phyloP scores from a whole-genome alignment of 2,888 invertebrate species.

The Nephrotoma flavescens region DNA sequence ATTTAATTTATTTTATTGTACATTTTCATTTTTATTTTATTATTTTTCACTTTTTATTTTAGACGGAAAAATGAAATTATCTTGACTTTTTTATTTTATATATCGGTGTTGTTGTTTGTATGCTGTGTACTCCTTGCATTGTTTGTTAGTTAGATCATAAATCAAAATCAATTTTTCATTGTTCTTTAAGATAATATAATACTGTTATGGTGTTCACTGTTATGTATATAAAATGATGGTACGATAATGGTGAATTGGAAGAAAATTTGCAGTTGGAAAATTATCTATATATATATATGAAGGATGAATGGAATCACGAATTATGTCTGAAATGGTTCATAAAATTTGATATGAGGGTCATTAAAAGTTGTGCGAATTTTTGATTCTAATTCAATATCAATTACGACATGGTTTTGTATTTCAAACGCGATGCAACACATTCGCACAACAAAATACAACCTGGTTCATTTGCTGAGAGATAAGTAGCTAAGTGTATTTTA shows the following conservation, averaged over 20 bases:
- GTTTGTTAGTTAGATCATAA: background rate
- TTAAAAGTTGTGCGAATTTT: background rate
- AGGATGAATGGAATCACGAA: background rate
- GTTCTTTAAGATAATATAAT: background rate
- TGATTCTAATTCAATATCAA: background rate
- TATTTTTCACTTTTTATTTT: background rate
- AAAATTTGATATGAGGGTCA: background rate
- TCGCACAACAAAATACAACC: too few species aligned
- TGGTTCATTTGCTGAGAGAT: too few species aligned
- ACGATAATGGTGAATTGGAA: background rate
- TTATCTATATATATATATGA: background rate
- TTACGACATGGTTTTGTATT: too few species aligned
- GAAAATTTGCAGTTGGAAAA: background rate
- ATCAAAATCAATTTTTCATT: background rate
- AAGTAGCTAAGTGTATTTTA: background rate
- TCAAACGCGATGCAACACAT: too few species aligned
- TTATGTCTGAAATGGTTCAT: background rate
- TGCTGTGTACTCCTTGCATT: background rate
- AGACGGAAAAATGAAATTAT: background rate
- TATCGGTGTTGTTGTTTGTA: background rate
- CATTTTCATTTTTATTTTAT: background rate
- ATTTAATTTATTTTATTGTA: background rate
- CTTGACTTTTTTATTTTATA: background rate
- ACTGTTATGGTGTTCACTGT: background rate
- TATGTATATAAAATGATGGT: background rate